Evolutionary conservation across 2,113 vertebrate species (phyloP).

Genomic region (Saccopteryx bilineata): DNA sequence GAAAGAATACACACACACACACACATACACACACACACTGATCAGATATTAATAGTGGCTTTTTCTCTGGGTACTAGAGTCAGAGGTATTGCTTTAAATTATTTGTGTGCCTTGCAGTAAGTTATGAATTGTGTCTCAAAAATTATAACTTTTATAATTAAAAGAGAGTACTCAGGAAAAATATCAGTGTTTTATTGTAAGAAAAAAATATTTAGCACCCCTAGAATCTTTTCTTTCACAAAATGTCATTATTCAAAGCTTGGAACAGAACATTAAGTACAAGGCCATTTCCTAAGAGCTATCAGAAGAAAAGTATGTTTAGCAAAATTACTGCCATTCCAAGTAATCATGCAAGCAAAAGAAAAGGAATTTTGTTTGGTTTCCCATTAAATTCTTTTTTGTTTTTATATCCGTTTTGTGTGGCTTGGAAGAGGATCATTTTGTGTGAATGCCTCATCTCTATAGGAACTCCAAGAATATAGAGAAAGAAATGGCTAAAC

Average conservation of each 20-base stretch:
- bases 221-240: conserved; percentile 36
- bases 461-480: conserved; percentile 50
- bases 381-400: conserved; percentile 62
- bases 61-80: background rate
- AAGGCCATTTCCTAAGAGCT: conserved; percentile 63
- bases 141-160: conserved; percentile 39
- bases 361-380: conserved; percentile 64
- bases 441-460: conserved; percentile 49
- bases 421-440: conserved; percentile 55
- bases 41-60: background rate
- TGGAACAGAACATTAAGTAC: conserved; percentile 41
- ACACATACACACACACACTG: background rate
- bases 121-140: background rate
- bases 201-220: background rate
- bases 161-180: background rate
- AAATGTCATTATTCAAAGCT: conserved; percentile 60
- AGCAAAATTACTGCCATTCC: conserved; percentile 63
- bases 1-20: background rate
- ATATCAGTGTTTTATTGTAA: background rate
- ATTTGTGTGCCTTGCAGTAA: background rate
- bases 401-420: conserved; percentile 58
- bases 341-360: conserved; percentile 53
- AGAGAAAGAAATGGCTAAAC: conserved; percentile 53
- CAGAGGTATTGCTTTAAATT: background rate
- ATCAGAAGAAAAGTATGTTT: conserved; percentile 56